Base-by-base conservation (phyloP, 2,797 vertebrate genomes). In the Acanthurus leucopareius region DNA sequence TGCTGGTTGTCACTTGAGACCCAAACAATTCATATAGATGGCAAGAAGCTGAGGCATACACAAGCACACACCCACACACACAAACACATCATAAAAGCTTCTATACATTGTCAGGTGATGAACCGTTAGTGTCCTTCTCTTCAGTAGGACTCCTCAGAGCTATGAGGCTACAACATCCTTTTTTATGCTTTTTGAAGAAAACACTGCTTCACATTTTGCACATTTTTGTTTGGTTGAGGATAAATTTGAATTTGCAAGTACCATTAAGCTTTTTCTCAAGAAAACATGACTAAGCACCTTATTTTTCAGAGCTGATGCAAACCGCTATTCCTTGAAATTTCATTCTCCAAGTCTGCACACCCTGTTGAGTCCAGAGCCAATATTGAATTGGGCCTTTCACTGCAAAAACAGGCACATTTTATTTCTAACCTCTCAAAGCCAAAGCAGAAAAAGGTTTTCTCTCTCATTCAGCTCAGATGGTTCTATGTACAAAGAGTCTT, bases 61-160 rank as follows among this genome's bases (percentile, higher is more conserved):
- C 40, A 42, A 11, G 1, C 40, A 3, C 40, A 42, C 40, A 11
- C 32, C 1, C 32, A 32, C 28, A 32, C 28, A 32, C 40, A 10
- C 40, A 40, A 6, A 40, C 14, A 67, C 83, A 71, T 79, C 75
- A 78, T 62, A 77, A 70, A 75, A 49, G 45, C 63, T 77, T 78
- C 80, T 74, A 58, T 90, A 75, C 73, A 65, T 75, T 40, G 61
- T 75, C 66, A 51, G 66, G 78, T 75, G 82, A 87, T 84, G 70
- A 87, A 75, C 59, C 57, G 75, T 25, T 7, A 60, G 73, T 64
- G 77, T 64, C 49, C 63, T 42, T 38, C 20, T 58, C 17, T 3
- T 59, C 54, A 59, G 28, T 45, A 56, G 32, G 57, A 63, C 25
- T 59, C 63, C 25, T 73, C 14, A 4, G 4, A 64, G 49, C 63